Evolutionary conservation across 2,113 vertebrate species (phyloP).

Genomic region (Hylia prasina): DNA sequence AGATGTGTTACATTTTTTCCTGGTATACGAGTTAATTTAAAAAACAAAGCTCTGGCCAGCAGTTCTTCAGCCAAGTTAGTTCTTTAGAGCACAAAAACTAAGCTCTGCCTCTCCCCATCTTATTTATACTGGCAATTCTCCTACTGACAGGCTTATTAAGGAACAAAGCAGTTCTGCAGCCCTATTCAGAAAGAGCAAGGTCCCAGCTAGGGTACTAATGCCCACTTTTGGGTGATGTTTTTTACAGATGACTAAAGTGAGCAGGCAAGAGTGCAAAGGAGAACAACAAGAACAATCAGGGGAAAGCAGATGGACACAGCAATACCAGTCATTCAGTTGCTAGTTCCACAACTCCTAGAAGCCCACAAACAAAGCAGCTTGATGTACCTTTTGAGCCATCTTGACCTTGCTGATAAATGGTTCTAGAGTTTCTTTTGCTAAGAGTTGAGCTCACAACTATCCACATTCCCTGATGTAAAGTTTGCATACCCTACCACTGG

Average conservation of each 20-base stretch:
- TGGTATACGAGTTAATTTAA: not conserved
- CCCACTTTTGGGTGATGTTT: not conserved
- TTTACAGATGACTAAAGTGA: not conserved
- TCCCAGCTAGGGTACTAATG: not conserved
- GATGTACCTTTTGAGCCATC: not conserved
- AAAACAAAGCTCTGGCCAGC: not conserved
- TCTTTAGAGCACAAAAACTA: not conserved
- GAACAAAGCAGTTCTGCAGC: slow-evolving; percentile 2
- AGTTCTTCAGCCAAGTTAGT: not conserved
- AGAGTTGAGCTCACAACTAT: not conserved
- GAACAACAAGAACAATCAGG: not conserved
- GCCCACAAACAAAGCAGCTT: not conserved
- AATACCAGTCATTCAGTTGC: not conserved
- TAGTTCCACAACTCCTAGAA: not conserved
- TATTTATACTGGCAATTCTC: slow-evolving; percentile 34
- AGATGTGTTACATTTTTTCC: not conserved
- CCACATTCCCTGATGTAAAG: not conserved
- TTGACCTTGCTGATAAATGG: not conserved
- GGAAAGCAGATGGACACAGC: not conserved
- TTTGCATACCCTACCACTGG: not conserved
- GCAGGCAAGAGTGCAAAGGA: not conserved
- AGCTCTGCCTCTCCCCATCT: not conserved
- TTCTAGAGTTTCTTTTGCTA: not conserved
- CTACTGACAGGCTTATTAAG: not conserved
- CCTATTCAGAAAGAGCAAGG: not conserved